Evolutionary conservation across 2,888 invertebrate genomes (phyloP).

Genomic region (Philopedon plagiatum): DNA sequence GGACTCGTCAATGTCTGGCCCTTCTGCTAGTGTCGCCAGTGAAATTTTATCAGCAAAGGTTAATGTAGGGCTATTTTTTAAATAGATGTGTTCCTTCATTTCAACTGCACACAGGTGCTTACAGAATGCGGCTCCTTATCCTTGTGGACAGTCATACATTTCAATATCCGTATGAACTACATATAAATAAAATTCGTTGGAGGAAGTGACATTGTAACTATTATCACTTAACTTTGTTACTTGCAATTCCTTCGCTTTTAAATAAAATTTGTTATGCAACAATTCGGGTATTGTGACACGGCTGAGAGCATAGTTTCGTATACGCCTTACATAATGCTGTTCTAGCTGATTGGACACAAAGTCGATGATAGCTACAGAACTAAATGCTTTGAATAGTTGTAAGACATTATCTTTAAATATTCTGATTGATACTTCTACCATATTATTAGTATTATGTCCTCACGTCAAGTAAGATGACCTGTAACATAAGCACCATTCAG

Average conservation of each 20-base stretch:
- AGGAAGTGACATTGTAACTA: no score
- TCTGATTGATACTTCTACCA: not conserved
- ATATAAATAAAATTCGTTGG: no score
- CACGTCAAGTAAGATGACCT: not conserved
- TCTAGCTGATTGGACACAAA: not conserved
- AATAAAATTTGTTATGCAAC: no score
- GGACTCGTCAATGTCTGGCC: not conserved
- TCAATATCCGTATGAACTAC: not conserved
- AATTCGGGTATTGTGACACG: no score
- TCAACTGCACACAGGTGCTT: slow-evolving; percentile 19
- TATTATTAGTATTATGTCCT: slow-evolving; percentile 6
- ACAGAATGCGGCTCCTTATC: slow-evolving; percentile 24
- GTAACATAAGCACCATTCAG: slow-evolving; percentile 1
- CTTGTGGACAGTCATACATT: slow-evolving; percentile 24
- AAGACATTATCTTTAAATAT: not conserved
- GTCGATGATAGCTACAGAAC: not conserved
- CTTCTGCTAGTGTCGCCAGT: not conserved
- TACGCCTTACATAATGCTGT: slow-evolving; percentile 5
- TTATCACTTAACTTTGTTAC: no score
- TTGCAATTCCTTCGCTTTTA: no score
- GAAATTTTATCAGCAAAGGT: no score
- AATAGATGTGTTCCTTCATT: not conserved
- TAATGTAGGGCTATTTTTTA: no score
- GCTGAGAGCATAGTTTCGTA: not conserved
- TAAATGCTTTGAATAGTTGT: not conserved